Conservation (phyloP, 2,888 invertebrate genomes). For the Atherix ibis region DNA sequence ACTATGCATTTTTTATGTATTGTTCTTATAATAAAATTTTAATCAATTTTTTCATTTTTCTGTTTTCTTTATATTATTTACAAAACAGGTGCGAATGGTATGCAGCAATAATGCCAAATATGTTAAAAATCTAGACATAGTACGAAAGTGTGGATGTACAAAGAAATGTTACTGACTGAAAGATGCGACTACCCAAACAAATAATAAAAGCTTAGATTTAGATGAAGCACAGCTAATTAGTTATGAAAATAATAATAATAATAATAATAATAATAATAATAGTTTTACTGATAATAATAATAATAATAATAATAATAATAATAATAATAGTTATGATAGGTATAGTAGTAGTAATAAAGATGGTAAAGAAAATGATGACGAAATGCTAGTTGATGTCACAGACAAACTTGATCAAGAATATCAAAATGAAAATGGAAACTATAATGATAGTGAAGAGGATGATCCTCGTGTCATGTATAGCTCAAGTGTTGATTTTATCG, state of each 20-base stretch:
- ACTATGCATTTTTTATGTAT: not conserved
- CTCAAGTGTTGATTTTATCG: conserved; percentile 17
- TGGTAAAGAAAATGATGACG: conserved; percentile 13
- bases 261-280: conserved; percentile 17
- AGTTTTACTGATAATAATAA: conserved; percentile 12
- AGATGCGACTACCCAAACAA: conserved; percentile 41
- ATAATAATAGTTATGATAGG: conserved; percentile 14
- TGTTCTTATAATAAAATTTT: not conserved
- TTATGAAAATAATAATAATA: conserved; percentile 19
- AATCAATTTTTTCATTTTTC: conserved; percentile 1
- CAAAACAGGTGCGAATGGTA: conserved; percentile 76
- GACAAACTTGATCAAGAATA: conserved; percentile 7
- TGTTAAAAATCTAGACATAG: conserved; percentile 91
- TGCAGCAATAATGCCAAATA: conserved; percentile 86
- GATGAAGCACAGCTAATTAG: conserved; percentile 22
- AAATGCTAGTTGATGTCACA: conserved; percentile 5
- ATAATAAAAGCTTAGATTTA: conserved; percentile 32
- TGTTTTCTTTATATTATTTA: conserved; percentile 11
- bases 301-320: conserved; percentile 9
- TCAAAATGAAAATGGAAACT: conserved; percentile 13
- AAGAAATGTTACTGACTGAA: conserved; percentile 73
- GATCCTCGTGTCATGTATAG: conserved; percentile 18
- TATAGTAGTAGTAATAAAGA: conserved; percentile 10
- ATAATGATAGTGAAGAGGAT: conserved; percentile 9
- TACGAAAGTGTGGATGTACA: conserved; percentile 90